Base-by-base conservation (phyloP, 2,797 vertebrate species). In the Sebastes oblongus region DNA sequence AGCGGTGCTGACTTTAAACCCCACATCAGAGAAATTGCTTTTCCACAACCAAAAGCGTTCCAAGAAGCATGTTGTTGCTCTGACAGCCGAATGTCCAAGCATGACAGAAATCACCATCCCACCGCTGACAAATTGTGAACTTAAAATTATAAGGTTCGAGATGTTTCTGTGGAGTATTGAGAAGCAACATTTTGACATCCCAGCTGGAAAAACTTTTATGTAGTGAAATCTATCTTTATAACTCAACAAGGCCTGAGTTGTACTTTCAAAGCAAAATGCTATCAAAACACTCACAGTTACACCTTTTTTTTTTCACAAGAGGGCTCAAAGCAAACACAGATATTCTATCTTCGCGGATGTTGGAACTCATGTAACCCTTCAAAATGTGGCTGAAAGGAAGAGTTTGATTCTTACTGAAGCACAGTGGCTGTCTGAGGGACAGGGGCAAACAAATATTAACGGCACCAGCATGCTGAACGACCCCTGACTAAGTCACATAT, bases 11-110 rank as follows among this genome's bases (percentile, higher is more conserved):
- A 89, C 68, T 82, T 85, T 73, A 81, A 91, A 85, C 79, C 72
- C 81, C 85, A 85, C 83, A 83, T 90, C 83, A 81, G 77, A 79
- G 85, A 89, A 86, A 91, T 81, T 77, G 85, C 82, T 89, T 92
- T 89, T 86, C 84, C 83, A 82, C 83, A 80, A 77, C 60, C 70
- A 80, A 82, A 86, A 76, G 69, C 12, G 22, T 71, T 71, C 78
- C 14, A 42, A 79, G 72, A 81, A 77, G 67, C 83, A 88, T 78
- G 77, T 18, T 82, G 84, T 72, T 85, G 61, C 74, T 79, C 72
- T 34, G 75, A 86, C 71, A 83, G 59, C 29, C 12, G 6, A 80
- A 82, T 52, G 66, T 68, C 65, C 18, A 66, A 78, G 55, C 66
- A 52, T 72, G 81, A 83, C 72, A 84, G 66, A 78, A 77, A 75